A percentile compares a stretch with the other conserved stretches of the same genome.
phyloP scores from a whole-genome alignment of 2,113 vertebrate species.

The Pontoporia blainvillei region DNA sequence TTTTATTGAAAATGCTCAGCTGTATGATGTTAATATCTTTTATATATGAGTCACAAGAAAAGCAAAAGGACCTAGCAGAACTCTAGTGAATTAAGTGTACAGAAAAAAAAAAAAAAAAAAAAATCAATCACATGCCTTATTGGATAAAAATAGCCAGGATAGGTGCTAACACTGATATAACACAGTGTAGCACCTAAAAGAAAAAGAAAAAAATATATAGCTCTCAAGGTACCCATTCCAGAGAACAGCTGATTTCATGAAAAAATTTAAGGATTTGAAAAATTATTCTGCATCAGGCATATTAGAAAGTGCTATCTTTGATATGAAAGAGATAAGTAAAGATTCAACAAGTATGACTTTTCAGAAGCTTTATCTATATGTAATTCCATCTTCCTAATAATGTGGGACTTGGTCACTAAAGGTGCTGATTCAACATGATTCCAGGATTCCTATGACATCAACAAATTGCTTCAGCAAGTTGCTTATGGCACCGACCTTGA shows the following conservation, averaged over 20 bases:
- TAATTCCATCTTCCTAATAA: neutral
- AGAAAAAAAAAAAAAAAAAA: neutral
- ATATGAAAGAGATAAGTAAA: neutral
- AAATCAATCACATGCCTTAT: neutral
- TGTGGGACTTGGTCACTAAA: neutral
- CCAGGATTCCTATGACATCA: neutral
- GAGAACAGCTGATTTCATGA: neutral
- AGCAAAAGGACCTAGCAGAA: neutral
- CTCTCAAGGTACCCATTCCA: neutral
- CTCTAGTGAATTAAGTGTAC: neutral
- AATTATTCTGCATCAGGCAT: neutral
- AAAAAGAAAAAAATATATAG: neutral
- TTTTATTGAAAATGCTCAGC: neutral
- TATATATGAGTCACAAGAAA: neutral
- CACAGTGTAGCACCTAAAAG: neutral
- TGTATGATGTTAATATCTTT: neutral
- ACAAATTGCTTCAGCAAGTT: neutral
- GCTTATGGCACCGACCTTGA: neutral
- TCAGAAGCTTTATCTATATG: neutral
- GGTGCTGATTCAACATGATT: neutral
- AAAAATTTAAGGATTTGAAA: neutral
- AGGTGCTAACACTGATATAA: neutral
- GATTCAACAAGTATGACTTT: neutral
- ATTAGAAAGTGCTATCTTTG: neutral
- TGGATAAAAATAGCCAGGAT: neutral